Conservation (phyloP, 2,797 vertebrate species). For the Iguana delicatissima region DNA sequence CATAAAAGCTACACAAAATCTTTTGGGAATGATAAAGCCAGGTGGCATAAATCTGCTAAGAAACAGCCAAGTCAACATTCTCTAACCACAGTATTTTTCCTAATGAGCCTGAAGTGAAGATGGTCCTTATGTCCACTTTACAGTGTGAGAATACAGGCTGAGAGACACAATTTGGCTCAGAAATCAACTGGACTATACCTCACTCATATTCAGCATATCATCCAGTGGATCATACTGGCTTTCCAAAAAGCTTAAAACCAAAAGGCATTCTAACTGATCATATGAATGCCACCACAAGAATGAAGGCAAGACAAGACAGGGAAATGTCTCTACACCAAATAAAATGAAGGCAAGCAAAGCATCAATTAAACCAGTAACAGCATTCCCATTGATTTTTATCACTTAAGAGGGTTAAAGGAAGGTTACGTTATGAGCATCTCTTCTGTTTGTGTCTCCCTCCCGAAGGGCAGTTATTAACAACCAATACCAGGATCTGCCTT, state of each 20-base stretch:
- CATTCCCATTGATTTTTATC: constrained; percentile 41
- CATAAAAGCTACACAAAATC: not conserved
- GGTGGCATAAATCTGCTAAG: not conserved
- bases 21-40: not conserved
- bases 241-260: not conserved
- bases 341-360: not conserved
- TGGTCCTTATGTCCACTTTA: not conserved
- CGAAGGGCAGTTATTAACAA: not conserved
- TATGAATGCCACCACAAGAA: constrained; percentile 1
- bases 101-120: constrained; percentile 1
- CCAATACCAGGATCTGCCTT: not conserved
- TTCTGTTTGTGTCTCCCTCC: constrained; percentile 12
- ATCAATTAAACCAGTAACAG: constrained; percentile 22
- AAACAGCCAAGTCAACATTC: not conserved
- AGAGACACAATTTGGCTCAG: not conserved
- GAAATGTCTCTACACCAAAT: not conserved
- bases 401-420: not conserved
- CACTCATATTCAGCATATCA: not conserved
- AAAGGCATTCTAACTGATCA: not conserved
- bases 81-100: not conserved
- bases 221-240: not conserved
- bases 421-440: not conserved
- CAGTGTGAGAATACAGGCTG: not conserved
- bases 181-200: not conserved
- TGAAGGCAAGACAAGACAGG: not conserved